Percentiles rank a stretch among this genome's conserved stretches.
These are phyloP conservation scores for Mastomys natalensis DNA, from an alignment of 2,113 vertebrate genomes.

Conservation along the genomic window DNA sequence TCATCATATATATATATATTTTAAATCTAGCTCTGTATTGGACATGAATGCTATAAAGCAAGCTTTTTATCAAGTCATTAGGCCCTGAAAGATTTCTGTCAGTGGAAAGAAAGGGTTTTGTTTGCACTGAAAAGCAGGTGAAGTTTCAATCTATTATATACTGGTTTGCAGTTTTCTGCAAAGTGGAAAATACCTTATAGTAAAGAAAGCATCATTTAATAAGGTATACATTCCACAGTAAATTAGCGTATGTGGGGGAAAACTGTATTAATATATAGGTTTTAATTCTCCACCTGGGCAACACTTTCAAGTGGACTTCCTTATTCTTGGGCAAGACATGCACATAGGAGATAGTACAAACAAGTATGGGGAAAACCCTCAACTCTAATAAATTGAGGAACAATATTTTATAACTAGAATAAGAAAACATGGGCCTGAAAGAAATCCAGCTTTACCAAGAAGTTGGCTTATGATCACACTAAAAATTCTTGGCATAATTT, in stretches of 20 bases:
- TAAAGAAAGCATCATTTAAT: constrained; percentile 57
- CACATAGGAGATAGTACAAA: background rate
- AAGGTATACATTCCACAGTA: constrained; percentile 66
- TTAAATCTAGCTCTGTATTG: constrained; percentile 56
- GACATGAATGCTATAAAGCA: constrained; percentile 46
- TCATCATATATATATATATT: constrained; percentile 22
- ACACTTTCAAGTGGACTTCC: constrained; percentile 52
- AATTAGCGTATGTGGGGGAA: constrained; percentile 36
- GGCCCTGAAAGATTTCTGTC: constrained; percentile 41
- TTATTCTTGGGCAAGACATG: constrained; percentile 47
- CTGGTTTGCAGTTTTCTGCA: constrained; percentile 22
- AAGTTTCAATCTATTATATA: constrained; percentile 55
- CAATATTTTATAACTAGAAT: constrained; percentile 20
- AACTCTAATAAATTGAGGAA: background rate
- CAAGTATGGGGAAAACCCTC: background rate
- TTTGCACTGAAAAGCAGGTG: constrained; percentile 52
- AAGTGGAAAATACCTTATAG: constrained; percentile 57
- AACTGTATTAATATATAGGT: constrained; percentile 49
- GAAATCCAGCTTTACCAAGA: constrained; percentile 51
- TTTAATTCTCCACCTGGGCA: constrained; percentile 62
- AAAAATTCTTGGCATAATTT: constrained; percentile 38
- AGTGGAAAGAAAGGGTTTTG: constrained; percentile 54
- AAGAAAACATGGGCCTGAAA: constrained; percentile 52
- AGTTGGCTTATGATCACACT: constrained; percentile 1
- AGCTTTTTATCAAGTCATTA: constrained; percentile 55